phyloP scores from a whole-genome alignment of 2,888 invertebrate genomes.

The Nymphalis urticae region DNA sequence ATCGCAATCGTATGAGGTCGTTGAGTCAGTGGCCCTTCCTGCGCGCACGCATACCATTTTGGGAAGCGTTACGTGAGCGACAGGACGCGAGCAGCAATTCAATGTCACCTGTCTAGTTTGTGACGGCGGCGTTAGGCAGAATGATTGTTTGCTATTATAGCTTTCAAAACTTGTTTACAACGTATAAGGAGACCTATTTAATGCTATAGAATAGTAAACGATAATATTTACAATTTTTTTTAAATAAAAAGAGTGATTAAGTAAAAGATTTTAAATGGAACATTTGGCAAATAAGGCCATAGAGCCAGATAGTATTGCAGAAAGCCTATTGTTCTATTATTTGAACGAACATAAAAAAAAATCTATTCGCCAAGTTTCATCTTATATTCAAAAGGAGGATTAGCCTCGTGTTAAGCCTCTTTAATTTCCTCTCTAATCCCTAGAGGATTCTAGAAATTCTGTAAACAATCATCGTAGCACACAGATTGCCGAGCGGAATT shows the following conservation, averaged over 20 bases:
- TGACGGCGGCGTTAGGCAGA: not conserved
- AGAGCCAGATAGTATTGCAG: too few species aligned
- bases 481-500: too few species aligned
- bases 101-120: constrained; percentile 49
- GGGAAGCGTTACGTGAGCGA: constrained; percentile 70
- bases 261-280: too few species aligned
- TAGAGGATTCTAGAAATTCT: too few species aligned
- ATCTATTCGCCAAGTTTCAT: too few species aligned
- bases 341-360: too few species aligned
- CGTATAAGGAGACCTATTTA: not conserved
- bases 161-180: not conserved
- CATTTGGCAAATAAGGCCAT: too few species aligned
- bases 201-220: not conserved
- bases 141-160: constrained; percentile 4
- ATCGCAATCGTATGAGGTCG: constrained; percentile 58
- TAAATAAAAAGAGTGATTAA: not conserved
- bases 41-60: constrained; percentile 60
- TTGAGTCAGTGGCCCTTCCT: constrained; percentile 77
- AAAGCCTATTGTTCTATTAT: too few species aligned
- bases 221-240: not conserved
- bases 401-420: too few species aligned
- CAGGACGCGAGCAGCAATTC: constrained; percentile 63
- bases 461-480: too few species aligned
- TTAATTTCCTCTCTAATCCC: too few species aligned
- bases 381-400: too few species aligned